phyloP scores from a whole-genome alignment of 2,888 invertebrate genomes.

The Drosophila rubida region DNA sequence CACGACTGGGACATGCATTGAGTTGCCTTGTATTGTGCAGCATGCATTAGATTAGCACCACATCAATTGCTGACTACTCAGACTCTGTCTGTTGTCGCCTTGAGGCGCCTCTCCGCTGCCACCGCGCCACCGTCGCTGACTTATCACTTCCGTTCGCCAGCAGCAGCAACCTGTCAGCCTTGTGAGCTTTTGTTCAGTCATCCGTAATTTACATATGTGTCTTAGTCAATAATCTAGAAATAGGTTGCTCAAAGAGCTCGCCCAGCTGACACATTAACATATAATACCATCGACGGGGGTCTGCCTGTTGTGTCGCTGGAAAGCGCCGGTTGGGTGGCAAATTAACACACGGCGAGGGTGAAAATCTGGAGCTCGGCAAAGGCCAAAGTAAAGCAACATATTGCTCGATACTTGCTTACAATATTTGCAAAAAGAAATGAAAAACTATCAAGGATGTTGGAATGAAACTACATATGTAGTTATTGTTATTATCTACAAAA shows the following conservation, averaged over 20 bases:
- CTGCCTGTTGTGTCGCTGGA: not conserved
- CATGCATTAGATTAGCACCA: slow-evolving; percentile 5
- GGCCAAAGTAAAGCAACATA: not conserved
- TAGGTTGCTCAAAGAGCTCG: slow-evolving; percentile 10
- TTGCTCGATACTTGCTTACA: no score
- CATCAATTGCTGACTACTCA: slow-evolving; percentile 1
- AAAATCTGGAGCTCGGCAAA: not conserved
- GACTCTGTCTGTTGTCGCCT: slow-evolving; percentile 20
- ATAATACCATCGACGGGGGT: not conserved
- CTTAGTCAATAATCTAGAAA: slow-evolving; percentile 31
- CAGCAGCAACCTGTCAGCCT: slow-evolving; percentile 17
- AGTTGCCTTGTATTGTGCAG: no score
- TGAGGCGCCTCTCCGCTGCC: not conserved
- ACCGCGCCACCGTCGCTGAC: not conserved
- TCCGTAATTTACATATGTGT: slow-evolving; percentile 35
- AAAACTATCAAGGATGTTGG: not conserved
- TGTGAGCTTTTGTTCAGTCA: slow-evolving; percentile 28
- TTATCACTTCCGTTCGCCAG: slow-evolving; percentile 27
- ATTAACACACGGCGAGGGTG: not conserved
- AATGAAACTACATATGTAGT: not conserved
- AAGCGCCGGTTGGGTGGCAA: not conserved
- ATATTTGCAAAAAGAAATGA: no score
- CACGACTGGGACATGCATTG: slow-evolving; percentile 17
- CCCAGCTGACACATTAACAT: not conserved
- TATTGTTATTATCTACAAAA: no score